These are phyloP conservation scores for Xiphophorus hellerii DNA, from an alignment of 2,113 vertebrate genomes.

Conservation along the genomic window DNA sequence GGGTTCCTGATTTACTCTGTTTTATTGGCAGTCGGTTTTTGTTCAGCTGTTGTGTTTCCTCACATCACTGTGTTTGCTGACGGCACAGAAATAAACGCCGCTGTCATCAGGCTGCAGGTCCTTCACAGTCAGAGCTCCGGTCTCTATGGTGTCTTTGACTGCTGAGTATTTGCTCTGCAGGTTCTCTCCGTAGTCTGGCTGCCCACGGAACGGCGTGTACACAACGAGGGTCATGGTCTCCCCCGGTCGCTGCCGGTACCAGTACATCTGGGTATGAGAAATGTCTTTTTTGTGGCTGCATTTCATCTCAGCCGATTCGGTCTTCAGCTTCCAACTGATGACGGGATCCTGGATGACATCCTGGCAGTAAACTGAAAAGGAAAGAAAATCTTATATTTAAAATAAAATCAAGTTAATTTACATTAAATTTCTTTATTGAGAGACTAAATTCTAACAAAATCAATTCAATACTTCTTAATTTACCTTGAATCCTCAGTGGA, in stretches of 20 bases:
- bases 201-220: not conserved
- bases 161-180: slow-evolving; percentile 39
- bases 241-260: slow-evolving; percentile 48
- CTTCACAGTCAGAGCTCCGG: slow-evolving; percentile 15
- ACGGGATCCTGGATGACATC: slow-evolving; percentile 52
- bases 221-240: slow-evolving; percentile 35
- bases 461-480: not conserved
- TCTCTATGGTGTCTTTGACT: not conserved
- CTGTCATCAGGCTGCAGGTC: slow-evolving; percentile 41
- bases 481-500: slow-evolving; percentile 3
- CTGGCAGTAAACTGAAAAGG: slow-evolving; percentile 17
- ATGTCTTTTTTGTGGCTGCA: slow-evolving; percentile 54
- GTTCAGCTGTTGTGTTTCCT: not conserved
- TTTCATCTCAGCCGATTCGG: slow-evolving; percentile 38
- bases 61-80: slow-evolving; percentile 32
- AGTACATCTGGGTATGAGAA: slow-evolving; percentile 33
- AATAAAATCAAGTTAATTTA: too few species aligned
- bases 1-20: not conserved
- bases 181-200: not conserved
- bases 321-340: slow-evolving; percentile 18
- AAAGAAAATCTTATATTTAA: not conserved
- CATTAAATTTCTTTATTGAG: too few species aligned
- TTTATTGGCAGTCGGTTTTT: slow-evolving; percentile 23
- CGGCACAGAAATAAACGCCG: slow-evolving; percentile 45
- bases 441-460: too few species aligned